Evolutionary conservation across 2,888 invertebrate genomes (phyloP).

Genomic region (Adelognathus sp.): DNA sequence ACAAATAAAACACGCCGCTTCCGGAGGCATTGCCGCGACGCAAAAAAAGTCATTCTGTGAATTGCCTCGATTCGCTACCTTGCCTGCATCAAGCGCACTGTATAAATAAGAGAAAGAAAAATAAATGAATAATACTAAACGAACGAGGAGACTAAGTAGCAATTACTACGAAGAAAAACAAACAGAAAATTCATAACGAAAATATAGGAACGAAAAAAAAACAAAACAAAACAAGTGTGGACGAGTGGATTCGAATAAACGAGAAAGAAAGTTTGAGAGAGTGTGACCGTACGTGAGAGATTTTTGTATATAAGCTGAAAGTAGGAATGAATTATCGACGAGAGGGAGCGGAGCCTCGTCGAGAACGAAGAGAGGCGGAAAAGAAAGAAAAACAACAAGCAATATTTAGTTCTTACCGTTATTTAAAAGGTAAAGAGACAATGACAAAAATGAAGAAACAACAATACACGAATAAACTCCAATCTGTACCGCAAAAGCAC

Average conservation of each 20-base stretch:
- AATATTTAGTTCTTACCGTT: constrained; percentile 80
- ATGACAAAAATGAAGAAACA: constrained; percentile 30
- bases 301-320: constrained; percentile 68
- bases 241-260: constrained; percentile 14
- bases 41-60: constrained; percentile 67
- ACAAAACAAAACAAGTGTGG: constrained; percentile 64
- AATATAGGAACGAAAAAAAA: constrained; percentile 41
- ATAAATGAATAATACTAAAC: constrained; percentile 29
- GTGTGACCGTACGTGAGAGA: constrained; percentile 46
- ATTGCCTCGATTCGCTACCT: constrained; percentile 73
- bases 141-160: constrained; percentile 49
- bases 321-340: constrained; percentile 70
- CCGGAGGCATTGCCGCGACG: constrained; percentile 54
- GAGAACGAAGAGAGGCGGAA: constrained; percentile 68
- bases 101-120: constrained; percentile 51
- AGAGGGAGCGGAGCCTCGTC: constrained; percentile 70
- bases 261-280: constrained; percentile 32
- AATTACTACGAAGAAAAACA: constrained; percentile 46
- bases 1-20: constrained; percentile 52
- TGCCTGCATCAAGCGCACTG: constrained; percentile 72
- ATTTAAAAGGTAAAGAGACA: constrained; percentile 72
- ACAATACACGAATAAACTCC: constrained; percentile 66
- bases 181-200: constrained; percentile 62
- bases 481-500: constrained; percentile 72
- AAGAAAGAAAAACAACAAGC: constrained; percentile 76